Conservation (phyloP, 2,113 vertebrate species). For the Sinocyclocheilus grahami region DNA sequence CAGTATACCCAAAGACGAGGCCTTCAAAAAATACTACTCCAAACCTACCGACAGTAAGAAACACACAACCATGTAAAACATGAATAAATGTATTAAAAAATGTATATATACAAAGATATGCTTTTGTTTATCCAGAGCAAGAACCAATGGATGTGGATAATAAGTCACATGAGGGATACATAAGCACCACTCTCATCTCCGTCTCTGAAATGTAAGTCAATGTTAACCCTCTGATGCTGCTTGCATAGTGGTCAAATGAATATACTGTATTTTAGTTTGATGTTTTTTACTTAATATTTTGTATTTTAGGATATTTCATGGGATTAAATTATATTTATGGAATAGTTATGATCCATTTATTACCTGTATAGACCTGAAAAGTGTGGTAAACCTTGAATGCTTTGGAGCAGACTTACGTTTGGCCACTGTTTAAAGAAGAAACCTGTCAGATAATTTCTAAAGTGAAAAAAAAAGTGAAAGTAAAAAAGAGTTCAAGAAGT, state of each 20-base stretch:
- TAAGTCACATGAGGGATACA: conserved; percentile 83
- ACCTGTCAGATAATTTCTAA: no score
- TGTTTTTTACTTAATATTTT: background rate
- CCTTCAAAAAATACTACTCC: conserved; percentile 96
- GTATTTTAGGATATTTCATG: no score
- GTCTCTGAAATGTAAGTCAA: conserved; percentile 95
- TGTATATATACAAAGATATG: background rate
- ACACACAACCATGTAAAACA: background rate
- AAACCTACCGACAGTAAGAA: conserved; percentile 87
- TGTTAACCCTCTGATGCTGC: no score
- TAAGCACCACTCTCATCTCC: conserved; percentile 95
- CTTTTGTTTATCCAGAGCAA: conserved; percentile 70
- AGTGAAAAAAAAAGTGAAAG: no score
- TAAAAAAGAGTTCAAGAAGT: no score
- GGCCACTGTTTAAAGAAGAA: no score
- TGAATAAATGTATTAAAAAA: background rate
- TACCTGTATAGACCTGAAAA: no score
- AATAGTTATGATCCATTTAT: no score
- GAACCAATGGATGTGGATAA: conserved; percentile 92
- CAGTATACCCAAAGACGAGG: conserved; percentile 86
- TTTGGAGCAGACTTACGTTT: no score
- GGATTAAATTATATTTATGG: background rate
- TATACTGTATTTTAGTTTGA: no score
- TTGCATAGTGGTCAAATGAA: no score
- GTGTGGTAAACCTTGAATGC: no score